phyloP scores from a whole-genome alignment of 2,888 invertebrate genomes.

The Drosophila melanosoma region DNA sequence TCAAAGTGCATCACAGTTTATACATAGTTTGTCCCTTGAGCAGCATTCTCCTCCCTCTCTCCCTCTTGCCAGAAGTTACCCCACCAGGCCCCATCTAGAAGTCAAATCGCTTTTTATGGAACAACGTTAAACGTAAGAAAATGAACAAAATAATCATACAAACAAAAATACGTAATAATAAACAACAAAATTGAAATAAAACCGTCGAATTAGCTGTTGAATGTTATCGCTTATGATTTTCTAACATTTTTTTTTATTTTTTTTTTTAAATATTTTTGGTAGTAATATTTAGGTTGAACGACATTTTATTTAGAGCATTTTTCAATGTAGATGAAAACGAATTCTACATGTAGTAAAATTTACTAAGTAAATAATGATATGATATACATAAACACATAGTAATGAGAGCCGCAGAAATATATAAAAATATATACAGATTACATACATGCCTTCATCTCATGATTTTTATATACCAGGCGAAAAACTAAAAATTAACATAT shows the following conservation, averaged over 20 bases:
- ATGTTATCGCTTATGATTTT: conserved; percentile 25
- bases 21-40: conserved; percentile 16
- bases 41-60: conserved; percentile 7
- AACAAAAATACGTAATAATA: conserved; percentile 7
- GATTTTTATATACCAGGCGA: conserved; percentile 29
- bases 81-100: conserved; percentile 46
- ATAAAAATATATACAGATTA: conserved; percentile 9
- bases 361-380: conserved; percentile 29
- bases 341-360: conserved; percentile 51
- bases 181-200: conserved; percentile 13
- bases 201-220: conserved; percentile 64
- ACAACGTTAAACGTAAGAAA: conserved; percentile 27
- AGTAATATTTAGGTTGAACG: not conserved
- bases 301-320: conserved; percentile 6
- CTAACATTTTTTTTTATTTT: conserved; percentile 5
- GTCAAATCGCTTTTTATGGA: conserved; percentile 36
- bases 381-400: conserved; percentile 1
- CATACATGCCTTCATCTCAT: conserved; percentile 45
- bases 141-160: not conserved
- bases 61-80: conserved; percentile 29
- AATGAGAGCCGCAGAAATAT: conserved; percentile 15
- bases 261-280: not conserved
- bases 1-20: no score
- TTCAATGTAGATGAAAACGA: conserved; percentile 30
- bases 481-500: conserved; percentile 56